Percentiles rank a stretch among this genome's conserved stretches.
phyloP scores from a whole-genome alignment of 2,797 vertebrate genomes.

The Hephaestus fuliginosus region DNA sequence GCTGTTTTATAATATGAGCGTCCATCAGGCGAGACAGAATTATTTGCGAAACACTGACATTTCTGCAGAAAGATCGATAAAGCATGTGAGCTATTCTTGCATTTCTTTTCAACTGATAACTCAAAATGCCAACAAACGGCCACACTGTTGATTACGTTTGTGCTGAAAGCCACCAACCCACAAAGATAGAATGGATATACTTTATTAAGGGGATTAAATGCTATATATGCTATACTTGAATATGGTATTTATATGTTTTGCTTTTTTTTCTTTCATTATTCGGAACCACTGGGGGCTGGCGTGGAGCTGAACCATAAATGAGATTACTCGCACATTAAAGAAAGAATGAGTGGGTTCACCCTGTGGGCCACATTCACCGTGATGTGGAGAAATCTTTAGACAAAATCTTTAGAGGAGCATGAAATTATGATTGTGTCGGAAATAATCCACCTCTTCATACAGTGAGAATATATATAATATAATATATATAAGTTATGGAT shows the following conservation, averaged over 20 bases:
- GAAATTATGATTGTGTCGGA: slow-evolving; percentile 31
- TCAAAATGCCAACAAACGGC: slow-evolving; percentile 22
- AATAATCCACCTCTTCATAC: not conserved
- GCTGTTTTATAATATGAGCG: slow-evolving; percentile 34
- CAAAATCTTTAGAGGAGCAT: slow-evolving; percentile 17
- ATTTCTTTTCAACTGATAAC: not conserved
- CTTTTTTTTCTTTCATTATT: slow-evolving; percentile 1
- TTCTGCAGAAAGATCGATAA: slow-evolving; percentile 58
- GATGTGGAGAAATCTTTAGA: slow-evolving; percentile 26
- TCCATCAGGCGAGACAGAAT: slow-evolving; percentile 40
- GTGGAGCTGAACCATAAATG: slow-evolving; percentile 35
- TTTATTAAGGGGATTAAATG: not conserved
- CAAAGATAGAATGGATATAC: not conserved
- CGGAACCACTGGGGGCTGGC: slow-evolving; percentile 7
- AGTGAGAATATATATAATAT: not conserved
- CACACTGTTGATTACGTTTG: not conserved
- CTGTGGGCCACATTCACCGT: slow-evolving; percentile 33
- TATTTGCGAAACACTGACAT: slow-evolving; percentile 56
- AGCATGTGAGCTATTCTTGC: slow-evolving; percentile 22
- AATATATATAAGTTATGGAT: not conserved
- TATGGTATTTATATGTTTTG: not conserved
- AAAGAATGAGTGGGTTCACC: slow-evolving; percentile 39
- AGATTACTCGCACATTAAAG: slow-evolving; percentile 47
- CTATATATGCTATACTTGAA: not conserved
- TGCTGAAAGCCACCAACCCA: not conserved